These are phyloP conservation scores for Saguinus midas DNA, from an alignment of 2,113 vertebrate species.

Conservation along the genomic window DNA sequence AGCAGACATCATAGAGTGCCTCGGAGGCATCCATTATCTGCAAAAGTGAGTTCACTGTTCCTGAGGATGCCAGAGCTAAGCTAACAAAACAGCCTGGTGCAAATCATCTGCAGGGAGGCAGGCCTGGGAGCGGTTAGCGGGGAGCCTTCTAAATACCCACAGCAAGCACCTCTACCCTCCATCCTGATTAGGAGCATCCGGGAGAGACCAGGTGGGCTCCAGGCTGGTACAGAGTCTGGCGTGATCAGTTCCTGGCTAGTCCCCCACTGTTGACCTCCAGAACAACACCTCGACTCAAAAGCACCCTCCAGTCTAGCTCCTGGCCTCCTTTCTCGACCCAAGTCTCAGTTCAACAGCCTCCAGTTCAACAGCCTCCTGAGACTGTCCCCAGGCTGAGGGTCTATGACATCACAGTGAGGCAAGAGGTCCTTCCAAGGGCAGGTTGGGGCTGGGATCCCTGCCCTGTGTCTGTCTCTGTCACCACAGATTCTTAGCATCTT, in stretches of 20 bases:
- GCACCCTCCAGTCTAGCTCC: background rate
- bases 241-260: background rate
- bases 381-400: background rate
- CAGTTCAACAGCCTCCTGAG: background rate
- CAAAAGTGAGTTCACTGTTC: background rate
- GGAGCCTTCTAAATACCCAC: background rate
- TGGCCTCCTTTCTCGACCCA: background rate
- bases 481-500: background rate
- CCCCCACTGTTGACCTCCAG: background rate
- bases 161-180: background rate
- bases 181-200: rapidly evolving
- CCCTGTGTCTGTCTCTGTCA: background rate
- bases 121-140: background rate
- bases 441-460: background rate
- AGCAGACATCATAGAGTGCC: background rate
- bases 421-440: background rate
- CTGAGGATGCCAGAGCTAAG: background rate
- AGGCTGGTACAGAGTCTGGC: background rate
- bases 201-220: background rate
- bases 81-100: background rate
- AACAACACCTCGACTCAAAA: rapidly evolving
- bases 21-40: background rate
- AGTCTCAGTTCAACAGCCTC: background rate
- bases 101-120: background rate
- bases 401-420: rapidly evolving